Base-by-base conservation (phyloP, 92 coral and sea anemone genomes). In the Nematostella vectensis region DNA sequence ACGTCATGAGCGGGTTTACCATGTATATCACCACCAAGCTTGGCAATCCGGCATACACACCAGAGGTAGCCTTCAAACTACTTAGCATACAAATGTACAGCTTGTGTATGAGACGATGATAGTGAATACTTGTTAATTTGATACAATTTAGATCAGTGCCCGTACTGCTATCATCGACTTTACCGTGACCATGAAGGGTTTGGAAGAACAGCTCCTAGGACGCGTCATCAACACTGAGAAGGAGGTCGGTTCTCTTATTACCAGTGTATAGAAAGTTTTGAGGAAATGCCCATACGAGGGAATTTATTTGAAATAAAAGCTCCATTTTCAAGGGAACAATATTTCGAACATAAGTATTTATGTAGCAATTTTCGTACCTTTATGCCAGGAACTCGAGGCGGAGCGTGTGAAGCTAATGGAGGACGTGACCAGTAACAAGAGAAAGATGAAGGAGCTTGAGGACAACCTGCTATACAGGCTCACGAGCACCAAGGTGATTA, bases 101-200 rank as follows among this genome's bases (percentile, higher is more conserved):
- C n/a, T n/a, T n/a, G n/a, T n/a, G n/a, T n/a, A n/a, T n/a, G n/a
- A n/a, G n/a, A n/a, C n/a, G n/a, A n/a, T n/a, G n/a, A n/a, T n/a
- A n/a, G n/a, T n/a, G n/a, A n/a, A n/a, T n/a, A n/a, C n/a, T n/a
- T n/a, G n/a, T 15, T 9, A 37, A 15, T 24, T 12, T 21, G 19
- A 4, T 60, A 11, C 26, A 24, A 17, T 60, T 48, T 58, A 85
- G 94, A 78, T 85, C 51, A 85, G 94, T 38, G 94, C 94, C 23
- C 87, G 94, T 36, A 85, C 94, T 11, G 87, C 94, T 24, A 85
- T 85, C 24, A 85, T 85, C 47, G 95, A 85, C 81, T 85, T 85
- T 17, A 85, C 95, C 13, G 95, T 85, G 48, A 85, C 95, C 12
- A 80, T 85, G 88, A 85, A 85, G 65, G 95, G 95, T 18, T 63